Evolutionary conservation across 2,797 vertebrate species (phyloP), one percentile per base, ranked within the genome.

Genomic region (Somateria mollissima): DNA sequence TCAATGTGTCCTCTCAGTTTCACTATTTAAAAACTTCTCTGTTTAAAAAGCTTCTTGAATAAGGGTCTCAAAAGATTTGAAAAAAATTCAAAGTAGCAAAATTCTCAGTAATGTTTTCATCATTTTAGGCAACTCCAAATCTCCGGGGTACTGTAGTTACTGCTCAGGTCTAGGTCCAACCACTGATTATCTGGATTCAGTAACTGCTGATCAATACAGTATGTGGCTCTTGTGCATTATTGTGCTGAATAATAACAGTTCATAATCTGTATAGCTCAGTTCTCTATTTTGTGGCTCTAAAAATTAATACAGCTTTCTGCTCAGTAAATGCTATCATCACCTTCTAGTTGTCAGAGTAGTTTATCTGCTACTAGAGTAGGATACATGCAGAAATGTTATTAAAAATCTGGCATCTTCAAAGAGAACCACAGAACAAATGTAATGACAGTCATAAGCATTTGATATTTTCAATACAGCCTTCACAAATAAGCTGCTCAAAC

Each of bases 361-460:
- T 95, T 65, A 64, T 64, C 47, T 74, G 45, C 72, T 82, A 53
- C 34, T 84, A 36, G 49, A 58, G 49, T 32, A 57, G 36, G 66
- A 87, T 45, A 51, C 19, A 8, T 37, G 57, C 65, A 92, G 65
- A 87, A 87, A 80, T 81, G 37, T 45, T 90, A 74, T 87, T 83
- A 62, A 93, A 91, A 95, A 84, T 56, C 62, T 65, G n/a, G 13
- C 11, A 27, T 89, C 73, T 89, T 34, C 20, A 80, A 62, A 89
- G 53, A 67, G 37, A 37, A 19, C 60, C 27, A 53, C 10, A 56
- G 34, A 81, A 62, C 8, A 90, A 93, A 81, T 37, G 20, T 8
- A 80, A 30, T 47, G 65, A 69, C 41, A 72, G 39, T 66, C 16
- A 28, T 47, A 73, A 73, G 16, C 27, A n/a, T 88, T n/a, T 89